Base-by-base conservation (phyloP, 2,888 invertebrate genomes). In the Drosophila subsilvestris region DNA sequence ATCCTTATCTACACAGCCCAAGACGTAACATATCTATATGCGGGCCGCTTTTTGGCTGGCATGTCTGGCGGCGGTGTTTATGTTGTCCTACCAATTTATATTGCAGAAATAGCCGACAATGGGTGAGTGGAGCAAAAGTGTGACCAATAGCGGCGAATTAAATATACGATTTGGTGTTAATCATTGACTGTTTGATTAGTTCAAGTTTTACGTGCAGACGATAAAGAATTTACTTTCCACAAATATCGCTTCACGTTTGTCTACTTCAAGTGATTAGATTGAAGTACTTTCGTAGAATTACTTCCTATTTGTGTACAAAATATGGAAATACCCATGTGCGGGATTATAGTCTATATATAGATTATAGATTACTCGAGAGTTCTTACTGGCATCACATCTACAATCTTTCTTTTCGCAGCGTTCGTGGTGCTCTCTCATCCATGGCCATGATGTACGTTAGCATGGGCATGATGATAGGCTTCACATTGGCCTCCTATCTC, bases 101-200 rank as follows among this genome's bases (percentile, higher is more conserved):
- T 91, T 9, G 78, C 89, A 10, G 91, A 91, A 78, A 91, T 91
- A 29, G 80, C 90, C 6, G 87, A 90, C 57, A 78, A 78, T 25
- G 76, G 76, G 91, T 91, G 69, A 83, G 86, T 81, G 25, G 6
- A 1, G 25, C 25, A 4, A 6, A 22, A 18, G 22, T n/a, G 44
- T 47, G 8, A 10, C 22, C n/a, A 25, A 18, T 10, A n/a, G 68
- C 6, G 29, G n/a, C 6, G 9, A 51, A 51, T 48, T 42, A 50
- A 27, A 14, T 4, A 42, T 37, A 8, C 8, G 12, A 54, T 22
- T 60, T 49, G 50, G 9, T 20, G 27, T 48, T 47, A 43, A 58
- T 37, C 42, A 37, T 37, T 17, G 29, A 22, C 25, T 32, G 20
- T 45, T 45, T 44, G 53, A 71, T 54, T 53, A 63, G 56, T 56